Evolutionary conservation across 2,888 invertebrate species (phyloP), one percentile per base, ranked within the genome.

Genomic region (Schizaphis graminum): DNA sequence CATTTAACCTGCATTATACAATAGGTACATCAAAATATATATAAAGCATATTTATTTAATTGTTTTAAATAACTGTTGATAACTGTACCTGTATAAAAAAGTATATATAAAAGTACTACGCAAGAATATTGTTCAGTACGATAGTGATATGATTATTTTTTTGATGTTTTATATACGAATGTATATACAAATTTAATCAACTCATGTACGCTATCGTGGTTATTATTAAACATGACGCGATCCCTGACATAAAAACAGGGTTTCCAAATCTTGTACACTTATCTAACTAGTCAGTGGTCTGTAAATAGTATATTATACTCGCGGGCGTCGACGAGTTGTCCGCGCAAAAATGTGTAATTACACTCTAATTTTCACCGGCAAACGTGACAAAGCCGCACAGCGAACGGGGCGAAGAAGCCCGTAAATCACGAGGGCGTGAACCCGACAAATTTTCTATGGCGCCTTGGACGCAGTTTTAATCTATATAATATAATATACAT

Each of bases 401-500:
- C 21, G 4, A 10, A 92, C 84, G 21, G 67, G 53, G 67, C 53
- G 88, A 93, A 89, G 89, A 85, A 84, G 41, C 44, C 35, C 84
- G 84, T 93, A 93, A 93, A 93, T 93, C 93, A 93, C 84, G 84
- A 93, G 89, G 93, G 93, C 93, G 93, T 93, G 44, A 88, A 92
- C 92, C 92, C 88, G 53, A 77, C 67, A 61, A 92, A 92, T 53
- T 92, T 91, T 88, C 53, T 41, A 8, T 84, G 88, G 24, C 84
- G 28, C 47, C 44, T 35, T 8, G 57, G 26, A n/a, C 85, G n/a
- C 8, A 85, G 26, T 49, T 90, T 77, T 77, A 77, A 21, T 47
- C 61, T 28, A 61, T 61, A 21, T 61, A 57, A 89, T 89, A 44
- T 89, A 56, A 77, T 35, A 53, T 57, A 61, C 28, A 86, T 86